A percentile compares a stretch with the other conserved stretches of the same genome.
Evolutionary conservation across 1,140 invertebrate genomes (phyloP).

Genomic region (Lepidurus arcticus): DNA sequence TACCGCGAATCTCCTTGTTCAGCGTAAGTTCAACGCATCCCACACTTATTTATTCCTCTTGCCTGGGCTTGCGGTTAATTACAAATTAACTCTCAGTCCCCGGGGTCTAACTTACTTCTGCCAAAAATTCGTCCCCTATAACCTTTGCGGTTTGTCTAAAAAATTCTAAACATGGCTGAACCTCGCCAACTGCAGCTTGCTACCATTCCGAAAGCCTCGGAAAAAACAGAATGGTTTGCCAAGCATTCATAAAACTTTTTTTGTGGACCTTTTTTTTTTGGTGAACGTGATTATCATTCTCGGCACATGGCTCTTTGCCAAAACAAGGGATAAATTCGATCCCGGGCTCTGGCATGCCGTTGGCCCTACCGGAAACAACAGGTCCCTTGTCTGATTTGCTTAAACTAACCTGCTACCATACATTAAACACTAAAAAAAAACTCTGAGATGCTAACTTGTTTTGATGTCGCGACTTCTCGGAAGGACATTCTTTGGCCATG

Average conservation of each 20-base stretch:
- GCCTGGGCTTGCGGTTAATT: not conserved
- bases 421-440: too few relatives aligned
- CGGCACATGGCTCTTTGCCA: too few relatives aligned
- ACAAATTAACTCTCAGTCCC: not conserved
- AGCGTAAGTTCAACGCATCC: not conserved
- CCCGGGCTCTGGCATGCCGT: too few relatives aligned
- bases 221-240: not conserved
- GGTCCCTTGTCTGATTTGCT: too few relatives aligned
- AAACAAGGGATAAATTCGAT: too few relatives aligned
- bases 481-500: too few relatives aligned
- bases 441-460: too few relatives aligned
- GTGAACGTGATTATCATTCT: too few relatives aligned
- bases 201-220: not conserved
- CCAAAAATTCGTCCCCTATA: not conserved
- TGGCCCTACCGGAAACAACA: too few relatives aligned
- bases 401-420: too few relatives aligned
- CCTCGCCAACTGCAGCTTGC: not conserved
- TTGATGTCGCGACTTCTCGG: too few relatives aligned
- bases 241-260: not conserved
- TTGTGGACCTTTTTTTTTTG: not conserved
- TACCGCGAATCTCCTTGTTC: constrained; percentile 62
- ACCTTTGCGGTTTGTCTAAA: not conserved
- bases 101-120: not conserved
- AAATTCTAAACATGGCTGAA: not conserved
- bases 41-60: not conserved